phyloP scores from a whole-genome alignment of 53 echinoderm and acorn worm species.

The Henricia sp. region DNA sequence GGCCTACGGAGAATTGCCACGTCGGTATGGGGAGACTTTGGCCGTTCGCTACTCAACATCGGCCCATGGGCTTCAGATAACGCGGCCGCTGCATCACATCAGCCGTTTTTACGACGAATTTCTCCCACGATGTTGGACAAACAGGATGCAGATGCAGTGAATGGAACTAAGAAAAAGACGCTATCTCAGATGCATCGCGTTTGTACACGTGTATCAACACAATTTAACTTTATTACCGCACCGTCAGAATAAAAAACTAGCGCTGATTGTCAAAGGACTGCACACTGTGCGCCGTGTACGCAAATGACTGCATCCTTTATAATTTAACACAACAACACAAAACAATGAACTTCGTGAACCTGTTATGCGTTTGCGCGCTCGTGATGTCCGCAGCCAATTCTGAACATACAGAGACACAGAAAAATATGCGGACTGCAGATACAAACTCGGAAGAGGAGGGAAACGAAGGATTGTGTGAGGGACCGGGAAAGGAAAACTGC shows the following conservation, averaged over 20 bases:
- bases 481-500: conserved; percentile 32
- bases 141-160: too few species aligned
- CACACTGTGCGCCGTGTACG: too few species aligned
- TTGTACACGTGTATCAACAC: conserved; percentile 48
- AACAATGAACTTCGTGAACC: conserved; percentile 10
- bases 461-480: neutral
- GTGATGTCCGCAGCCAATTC: conserved; percentile 3
- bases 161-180: too few species aligned
- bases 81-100: neutral
- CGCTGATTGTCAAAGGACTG: too few species aligned
- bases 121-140: conserved; percentile 40
- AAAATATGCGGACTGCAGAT: neutral
- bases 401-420: conserved; percentile 28
- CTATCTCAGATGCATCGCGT: neutral
- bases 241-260: too few species aligned
- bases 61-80: conserved; percentile 10
- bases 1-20: conserved; percentile 33
- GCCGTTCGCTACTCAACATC: neutral
- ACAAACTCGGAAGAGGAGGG: neutral
- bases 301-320: neutral
- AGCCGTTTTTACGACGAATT: neutral
- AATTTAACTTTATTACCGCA: too few species aligned
- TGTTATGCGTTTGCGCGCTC: conserved; percentile 7
- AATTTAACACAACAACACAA: neutral
- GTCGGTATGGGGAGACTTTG: conserved; percentile 8